Evolutionary conservation across 2,888 invertebrate species (phyloP).

Genomic region (Deilephila elpenor): DNA sequence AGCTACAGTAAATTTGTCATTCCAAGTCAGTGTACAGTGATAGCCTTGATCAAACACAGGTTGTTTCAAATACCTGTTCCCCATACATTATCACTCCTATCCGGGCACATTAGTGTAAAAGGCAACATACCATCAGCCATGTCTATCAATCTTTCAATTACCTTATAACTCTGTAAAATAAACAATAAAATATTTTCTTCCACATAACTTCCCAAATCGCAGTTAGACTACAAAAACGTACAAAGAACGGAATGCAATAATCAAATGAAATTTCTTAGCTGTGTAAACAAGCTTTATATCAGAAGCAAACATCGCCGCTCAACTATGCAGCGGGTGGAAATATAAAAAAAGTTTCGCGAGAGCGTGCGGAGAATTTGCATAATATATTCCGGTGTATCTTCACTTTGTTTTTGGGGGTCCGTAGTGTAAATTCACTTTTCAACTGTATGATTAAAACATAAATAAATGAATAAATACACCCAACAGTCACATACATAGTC

Average conservation of each 20-base stretch:
- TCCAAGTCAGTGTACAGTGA: no score
- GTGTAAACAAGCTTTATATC: constrained; percentile 12
- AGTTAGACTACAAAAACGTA: neutral
- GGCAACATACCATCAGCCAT: no score
- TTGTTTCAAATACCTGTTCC: no score
- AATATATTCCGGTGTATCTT: constrained; percentile 26
- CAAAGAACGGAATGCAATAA: constrained; percentile 30
- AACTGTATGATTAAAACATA: no score
- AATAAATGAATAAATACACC: no score
- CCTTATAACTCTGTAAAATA: neutral
- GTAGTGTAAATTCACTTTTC: no score
- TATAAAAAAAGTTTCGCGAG: constrained; percentile 21
- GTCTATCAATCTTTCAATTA: no score
- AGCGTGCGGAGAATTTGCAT: constrained; percentile 24
- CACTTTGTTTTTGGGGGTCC: constrained; percentile 19
- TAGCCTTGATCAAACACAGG: no score
- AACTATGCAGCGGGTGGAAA: constrained; percentile 19
- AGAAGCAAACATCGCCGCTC: constrained; percentile 8
- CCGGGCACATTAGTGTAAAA: no score
- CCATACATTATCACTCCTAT: no score
- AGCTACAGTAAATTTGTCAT: no score
- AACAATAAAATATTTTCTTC: neutral
- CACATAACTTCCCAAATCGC: neutral
- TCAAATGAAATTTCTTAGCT: constrained; percentile 25
- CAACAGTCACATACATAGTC: no score